Evolutionary conservation across 2,113 vertebrate genomes (phyloP), one percentile per base, ranked within the genome.

Genomic region (Cisticola juncidis): DNA sequence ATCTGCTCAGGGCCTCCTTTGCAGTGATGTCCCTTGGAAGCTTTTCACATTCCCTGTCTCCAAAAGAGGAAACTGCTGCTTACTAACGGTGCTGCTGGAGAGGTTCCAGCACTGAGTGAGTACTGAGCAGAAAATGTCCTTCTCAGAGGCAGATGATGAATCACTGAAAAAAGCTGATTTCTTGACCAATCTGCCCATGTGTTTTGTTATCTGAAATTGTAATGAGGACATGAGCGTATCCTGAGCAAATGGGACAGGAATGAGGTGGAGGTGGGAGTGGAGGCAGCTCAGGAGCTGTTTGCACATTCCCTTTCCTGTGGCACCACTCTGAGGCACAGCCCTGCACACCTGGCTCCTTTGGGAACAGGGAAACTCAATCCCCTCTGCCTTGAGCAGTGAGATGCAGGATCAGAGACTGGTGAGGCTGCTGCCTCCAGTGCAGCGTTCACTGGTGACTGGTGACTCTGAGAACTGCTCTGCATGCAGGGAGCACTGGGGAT

Each of bases 111-210:
- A 0, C 68, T 24, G 69, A 24, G 16, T 73, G 90, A 91, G 90
- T 88, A 20, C 57, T 53, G 16, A 92, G 69, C 14, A 90, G 93
- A 65, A 91, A 91, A 81, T 61, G 74, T 73, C 87, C 81, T 83
- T 81, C 90, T 94, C 44, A 18, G 83, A 91, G 89, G 74, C 91
- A 97, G 60, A 47, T 72, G 91, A 86, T 95, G 94, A 90, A 90
- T 95, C 84, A 65, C 76, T 23, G 62, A 56, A 78, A 88, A 57
- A 78, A 88, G 60, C 31, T 72, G 71, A 71, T 78, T 89, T 83
- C 81, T 92, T 89, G 81, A 89, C 81, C 81, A 64, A 35, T 82
- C 84, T 84, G 81, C 83, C 81, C 9, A 5, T 40, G 66, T 48
- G 14, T 95, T 95, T 94, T 90, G 85, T 90, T 95, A 56, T 77